Percentiles rank a stretch among this genome's conserved stretches.
These are phyloP conservation scores for Salmo trutta DNA, from an alignment of 2,797 vertebrate species.

Conservation along the genomic window DNA sequence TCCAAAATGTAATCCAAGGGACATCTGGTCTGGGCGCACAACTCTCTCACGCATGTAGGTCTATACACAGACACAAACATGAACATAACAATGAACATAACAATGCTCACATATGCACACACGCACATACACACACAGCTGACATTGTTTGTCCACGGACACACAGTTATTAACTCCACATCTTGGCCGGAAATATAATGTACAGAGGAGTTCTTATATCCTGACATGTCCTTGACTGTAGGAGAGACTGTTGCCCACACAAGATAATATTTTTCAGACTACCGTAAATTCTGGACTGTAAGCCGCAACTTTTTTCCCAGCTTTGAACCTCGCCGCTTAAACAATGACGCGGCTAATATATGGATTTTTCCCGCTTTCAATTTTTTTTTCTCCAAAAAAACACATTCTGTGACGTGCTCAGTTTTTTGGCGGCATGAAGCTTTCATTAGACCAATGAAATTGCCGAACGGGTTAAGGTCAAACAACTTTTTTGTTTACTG, in stretches of 20 bases:
- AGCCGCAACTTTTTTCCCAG: too few species aligned
- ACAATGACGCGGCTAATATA: too few species aligned
- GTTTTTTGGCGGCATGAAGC: too few species aligned
- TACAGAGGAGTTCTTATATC: background rate
- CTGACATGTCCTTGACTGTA: background rate
- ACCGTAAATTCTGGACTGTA: too few species aligned
- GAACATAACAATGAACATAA: background rate
- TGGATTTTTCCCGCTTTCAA: too few species aligned
- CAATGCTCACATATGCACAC: background rate
- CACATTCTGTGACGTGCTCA: too few species aligned
- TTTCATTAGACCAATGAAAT: too few species aligned
- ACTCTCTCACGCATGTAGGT: background rate
- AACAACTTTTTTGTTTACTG: too few species aligned
- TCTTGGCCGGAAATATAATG: background rate
- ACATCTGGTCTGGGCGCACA: constrained; percentile 13
- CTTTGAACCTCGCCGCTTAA: too few species aligned
- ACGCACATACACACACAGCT: constrained; percentile 1
- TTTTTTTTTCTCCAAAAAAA: too few species aligned
- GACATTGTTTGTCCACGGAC: background rate
- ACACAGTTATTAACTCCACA: background rate
- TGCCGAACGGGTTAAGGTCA: too few species aligned
- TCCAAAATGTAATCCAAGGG: background rate
- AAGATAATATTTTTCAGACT: too few species aligned
- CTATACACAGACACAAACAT: background rate
- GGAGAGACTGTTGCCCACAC: background rate